Percentiles rank a stretch among this genome's conserved stretches.
Conservation (phyloP, 2,888 invertebrate species). For the Macaria notata region DNA sequence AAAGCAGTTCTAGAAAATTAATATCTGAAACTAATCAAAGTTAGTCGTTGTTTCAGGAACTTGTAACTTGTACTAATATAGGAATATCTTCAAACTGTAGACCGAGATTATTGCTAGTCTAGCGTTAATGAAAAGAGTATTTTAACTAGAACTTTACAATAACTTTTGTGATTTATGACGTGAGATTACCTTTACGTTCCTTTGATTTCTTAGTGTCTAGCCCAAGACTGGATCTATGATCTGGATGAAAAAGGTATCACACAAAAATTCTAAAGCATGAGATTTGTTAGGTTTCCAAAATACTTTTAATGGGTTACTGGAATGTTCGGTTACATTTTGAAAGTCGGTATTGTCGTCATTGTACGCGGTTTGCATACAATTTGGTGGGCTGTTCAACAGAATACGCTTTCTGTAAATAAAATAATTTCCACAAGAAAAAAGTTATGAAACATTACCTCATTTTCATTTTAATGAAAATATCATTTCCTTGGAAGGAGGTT, state of each 20-base stretch:
- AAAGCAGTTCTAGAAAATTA: conserved; percentile 58
- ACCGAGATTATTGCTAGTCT: not conserved
- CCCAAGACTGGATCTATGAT: too few species aligned
- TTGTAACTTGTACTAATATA: conserved; percentile 19
- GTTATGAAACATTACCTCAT: conserved; percentile 69
- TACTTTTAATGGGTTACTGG: too few species aligned
- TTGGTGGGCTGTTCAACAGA: too few species aligned
- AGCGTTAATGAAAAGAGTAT: not conserved
- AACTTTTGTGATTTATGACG: too few species aligned
- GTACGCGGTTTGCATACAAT: too few species aligned
- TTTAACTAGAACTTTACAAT: not conserved
- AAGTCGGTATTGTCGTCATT: too few species aligned
- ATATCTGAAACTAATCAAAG: conserved; percentile 69
- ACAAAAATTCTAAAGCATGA: too few species aligned
- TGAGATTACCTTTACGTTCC: too few species aligned
- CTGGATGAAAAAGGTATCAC: too few species aligned
- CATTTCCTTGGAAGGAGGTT: conserved; percentile 79
- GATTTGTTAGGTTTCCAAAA: too few species aligned
- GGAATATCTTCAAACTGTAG: conserved; percentile 14
- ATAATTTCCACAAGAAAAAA: conserved; percentile 34
- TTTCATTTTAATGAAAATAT: conserved; percentile 80
- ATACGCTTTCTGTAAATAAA: conserved; percentile 25
- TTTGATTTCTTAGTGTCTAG: too few species aligned
- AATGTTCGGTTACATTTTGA: too few species aligned
- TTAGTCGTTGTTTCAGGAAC: conserved; percentile 51